Evolutionary conservation across 2,888 invertebrate species (phyloP), one percentile per base, ranked within the genome.

Genomic region (Abrostola tripartita): DNA sequence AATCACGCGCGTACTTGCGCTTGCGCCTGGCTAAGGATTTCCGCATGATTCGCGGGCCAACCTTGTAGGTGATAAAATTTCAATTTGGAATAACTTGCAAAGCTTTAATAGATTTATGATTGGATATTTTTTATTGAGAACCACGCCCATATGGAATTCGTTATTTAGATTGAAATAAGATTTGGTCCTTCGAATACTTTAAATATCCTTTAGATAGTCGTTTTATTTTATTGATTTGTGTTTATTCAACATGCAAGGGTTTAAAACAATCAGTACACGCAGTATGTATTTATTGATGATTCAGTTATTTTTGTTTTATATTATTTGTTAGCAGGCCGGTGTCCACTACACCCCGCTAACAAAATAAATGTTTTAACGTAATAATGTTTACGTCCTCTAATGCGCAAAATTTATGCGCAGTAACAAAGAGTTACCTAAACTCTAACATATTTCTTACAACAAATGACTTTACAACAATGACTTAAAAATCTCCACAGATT

Each of bases 21-120:
- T 36, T 36, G 66, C 71, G 61, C 54, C 62, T 36, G 55, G 36
- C 60, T 61, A 66, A 80, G 76, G 74, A 83, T 85, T 81, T 85
- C 84, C 83, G 85, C 81, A 78, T 84, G 55, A 75, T 74, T 66
- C 40, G 38, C 64, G 44, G n/a, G 61, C 14, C 55, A 61, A 14
- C 76, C 76, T 72, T 70, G 53, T 6, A 0, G 41, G 14, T 44
- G 44, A 44, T 24, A 47, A 14, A 47, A 47, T 47, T 47, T 7
- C 44, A 47, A 47, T 47, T 47, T 47, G 24, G 24, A 47, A 14
- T 24, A 47, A 47, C 44, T 14, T 14, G 44, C 24, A 24, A 24
- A 47, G 9, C 1, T 47, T 47, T 24, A 47, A 47, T 47, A 47
- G 44, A 9, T 24, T 47, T 47, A 14, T 47, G 44, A 47, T 47